Base-by-base conservation (phyloP, 2,797 vertebrate species). In the Pygocentrus nattereri region DNA sequence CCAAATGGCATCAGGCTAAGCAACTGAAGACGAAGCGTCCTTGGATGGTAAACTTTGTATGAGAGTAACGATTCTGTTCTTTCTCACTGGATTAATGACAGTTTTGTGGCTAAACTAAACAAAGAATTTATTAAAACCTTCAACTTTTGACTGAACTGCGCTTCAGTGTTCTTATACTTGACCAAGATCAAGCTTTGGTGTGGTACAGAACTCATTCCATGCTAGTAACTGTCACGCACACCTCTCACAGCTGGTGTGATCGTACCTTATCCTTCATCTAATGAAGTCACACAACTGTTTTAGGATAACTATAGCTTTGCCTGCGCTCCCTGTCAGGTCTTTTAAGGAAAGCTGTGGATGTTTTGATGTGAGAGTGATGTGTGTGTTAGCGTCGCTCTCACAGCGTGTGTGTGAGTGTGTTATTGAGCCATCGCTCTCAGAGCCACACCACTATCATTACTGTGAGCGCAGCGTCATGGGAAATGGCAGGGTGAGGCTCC, bases 401-500 rank as follows among this genome's bases (percentile, higher is more conserved):
- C 12, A 30, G 18, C n/a, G 19, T 41, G 64, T 41, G 64, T 31
- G 61, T 67, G 90, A 90, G 88, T 86, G 89, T 73, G 89, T 87
- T 88, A 90, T 91, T 86, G 86, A 93, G 89, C 90, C 85, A 84
- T 91, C 91, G 87, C 84, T 94, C 90, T 87, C 77, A 64, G 74
- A 72, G 80, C 89, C 84, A 89, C 91, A 87, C 86, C 65, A 61
- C 88, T 88, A 87, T 88, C 86, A 91, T 93, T 88, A 90, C 88
- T 81, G 88, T 87, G 80, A 85, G 84, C 72, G 82, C 47, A 49
- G 64, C 59, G 74, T 82, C 92, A 85, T 61, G 44, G 87, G 88
- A 92, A 93, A 93, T 93, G 88, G 85, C 92, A 92, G 91, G 91
- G 90, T 90, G 91, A 65, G 87, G 74, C 62, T 78, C 74, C 27